These are phyloP conservation scores for Luehdorfia chinensis DNA, from an alignment of 1,140 invertebrate species.

Conservation along the genomic window DNA sequence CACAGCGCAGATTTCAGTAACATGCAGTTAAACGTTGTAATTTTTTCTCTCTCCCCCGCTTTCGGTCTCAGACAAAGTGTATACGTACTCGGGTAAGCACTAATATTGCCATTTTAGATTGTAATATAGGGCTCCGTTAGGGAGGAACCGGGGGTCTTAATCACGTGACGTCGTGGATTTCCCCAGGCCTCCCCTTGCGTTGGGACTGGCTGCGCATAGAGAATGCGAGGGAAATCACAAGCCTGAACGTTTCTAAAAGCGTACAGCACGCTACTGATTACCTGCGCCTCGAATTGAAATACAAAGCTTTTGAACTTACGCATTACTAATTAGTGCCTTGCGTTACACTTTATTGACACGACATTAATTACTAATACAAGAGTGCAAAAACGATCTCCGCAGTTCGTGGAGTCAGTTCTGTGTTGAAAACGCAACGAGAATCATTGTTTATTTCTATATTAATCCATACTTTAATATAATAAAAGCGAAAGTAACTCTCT, in stretches of 20 bases:
- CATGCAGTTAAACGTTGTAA: slow-evolving; percentile 2
- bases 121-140: too few species aligned
- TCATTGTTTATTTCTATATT: too few species aligned
- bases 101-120: slow-evolving; percentile 14
- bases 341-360: slow-evolving; percentile 6
- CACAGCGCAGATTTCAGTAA: background rate
- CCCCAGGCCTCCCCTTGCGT: background rate
- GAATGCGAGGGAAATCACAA: too few species aligned
- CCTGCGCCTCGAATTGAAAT: slow-evolving; percentile 5
- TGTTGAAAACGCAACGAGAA: too few species aligned
- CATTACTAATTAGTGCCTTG: slow-evolving; percentile 10
- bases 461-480: too few species aligned
- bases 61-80: slow-evolving; percentile 1
- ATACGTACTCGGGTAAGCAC: slow-evolving; percentile 7
- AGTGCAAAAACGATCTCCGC: too few species aligned
- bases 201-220: too few species aligned
- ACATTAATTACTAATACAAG: background rate
- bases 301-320: slow-evolving; percentile 10
- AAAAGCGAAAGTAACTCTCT: too few species aligned
- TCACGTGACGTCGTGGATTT: slow-evolving; percentile 11
- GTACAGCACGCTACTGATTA: slow-evolving; percentile 5
- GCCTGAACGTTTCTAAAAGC: too few species aligned
- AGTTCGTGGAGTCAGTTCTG: too few species aligned
- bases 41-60: background rate
- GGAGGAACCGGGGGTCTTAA: background rate